A percentile compares a stretch with the other conserved stretches of the same genome.
These are phyloP conservation scores for Oxygymnocypris stewartii DNA, from an alignment of 2,113 vertebrate species.

Conservation along the genomic window DNA sequence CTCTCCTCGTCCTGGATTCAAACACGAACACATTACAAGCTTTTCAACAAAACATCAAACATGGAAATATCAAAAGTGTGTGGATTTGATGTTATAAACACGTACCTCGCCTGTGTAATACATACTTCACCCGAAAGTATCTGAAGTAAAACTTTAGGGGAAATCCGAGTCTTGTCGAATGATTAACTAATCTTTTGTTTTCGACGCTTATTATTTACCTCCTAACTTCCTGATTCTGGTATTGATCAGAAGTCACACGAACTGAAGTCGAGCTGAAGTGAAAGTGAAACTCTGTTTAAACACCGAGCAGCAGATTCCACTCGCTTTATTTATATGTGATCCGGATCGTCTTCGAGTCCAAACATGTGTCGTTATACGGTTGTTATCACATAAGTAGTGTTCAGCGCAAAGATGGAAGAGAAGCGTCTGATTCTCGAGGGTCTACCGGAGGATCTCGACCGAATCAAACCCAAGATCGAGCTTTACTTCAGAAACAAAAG, in stretches of 20 bases:
- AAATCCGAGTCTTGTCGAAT: background rate
- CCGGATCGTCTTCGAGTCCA: background rate
- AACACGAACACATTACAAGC: background rate
- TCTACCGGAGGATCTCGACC: slow-evolving; percentile 51
- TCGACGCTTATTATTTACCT: background rate
- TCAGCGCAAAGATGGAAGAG: slow-evolving; percentile 29
- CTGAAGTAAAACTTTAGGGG: background rate
- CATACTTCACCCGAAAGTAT: background rate
- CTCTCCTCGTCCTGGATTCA: background rate
- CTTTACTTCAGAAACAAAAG: slow-evolving; percentile 65
- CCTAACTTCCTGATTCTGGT: background rate
- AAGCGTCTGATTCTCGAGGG: slow-evolving; percentile 55
- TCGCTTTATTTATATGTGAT: too few species aligned
- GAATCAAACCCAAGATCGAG: slow-evolving; percentile 48
- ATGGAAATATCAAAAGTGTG: background rate
- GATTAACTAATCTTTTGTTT: background rate
- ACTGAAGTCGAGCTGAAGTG: background rate
- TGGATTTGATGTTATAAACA: background rate
- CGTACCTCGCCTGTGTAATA: background rate
- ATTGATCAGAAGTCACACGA: slow-evolving; percentile 38
- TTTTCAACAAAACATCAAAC: background rate
- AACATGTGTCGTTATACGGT: background rate
- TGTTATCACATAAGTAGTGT: background rate
- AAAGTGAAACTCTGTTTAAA: slow-evolving; percentile 34
- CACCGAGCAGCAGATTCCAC: background rate